A percentile compares a stretch with the other conserved stretches of the same genome.
phyloP scores from a whole-genome alignment of 2,113 vertebrate genomes.

The Periophthalmodon schlosseri region DNA sequence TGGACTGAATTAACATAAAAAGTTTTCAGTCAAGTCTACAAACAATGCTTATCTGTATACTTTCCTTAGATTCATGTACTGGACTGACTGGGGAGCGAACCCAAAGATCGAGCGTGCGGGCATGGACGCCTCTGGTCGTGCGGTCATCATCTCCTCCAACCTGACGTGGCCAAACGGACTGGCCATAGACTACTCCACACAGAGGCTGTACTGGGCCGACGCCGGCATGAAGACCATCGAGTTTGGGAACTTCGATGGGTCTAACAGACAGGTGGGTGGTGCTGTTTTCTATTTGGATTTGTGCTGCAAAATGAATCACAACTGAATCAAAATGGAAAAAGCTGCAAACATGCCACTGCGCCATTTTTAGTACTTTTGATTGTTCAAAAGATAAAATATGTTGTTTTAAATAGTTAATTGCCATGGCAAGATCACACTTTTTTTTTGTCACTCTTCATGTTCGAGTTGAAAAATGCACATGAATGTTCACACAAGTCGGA shows the following conservation, averaged over 20 bases:
- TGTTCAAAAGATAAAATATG: too few species aligned
- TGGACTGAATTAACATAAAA: too few species aligned
- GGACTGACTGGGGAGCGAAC: constrained; percentile 98
- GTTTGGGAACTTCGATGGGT: constrained; percentile 90
- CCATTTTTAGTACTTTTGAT: too few species aligned
- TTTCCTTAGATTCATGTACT: constrained; percentile 91
- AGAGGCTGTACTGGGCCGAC: constrained; percentile 95
- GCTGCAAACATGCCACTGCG: too few species aligned
- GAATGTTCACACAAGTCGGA: too few species aligned
- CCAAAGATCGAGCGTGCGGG: constrained; percentile 97
- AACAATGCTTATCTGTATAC: not conserved
- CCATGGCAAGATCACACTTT: too few species aligned
- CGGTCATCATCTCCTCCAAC: constrained; percentile 94
- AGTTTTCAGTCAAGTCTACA: not conserved
- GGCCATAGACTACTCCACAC: constrained; percentile 92
- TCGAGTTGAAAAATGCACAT: too few species aligned
- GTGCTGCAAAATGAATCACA: too few species aligned
- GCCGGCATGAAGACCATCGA: constrained; percentile 98
- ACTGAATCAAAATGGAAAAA: not conserved
- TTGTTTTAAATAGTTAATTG: too few species aligned
- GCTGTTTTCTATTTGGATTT: too few species aligned
- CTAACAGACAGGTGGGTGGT: constrained; percentile 84
- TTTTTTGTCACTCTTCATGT: too few species aligned
- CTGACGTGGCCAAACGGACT: constrained; percentile 97
- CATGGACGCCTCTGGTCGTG: constrained; percentile 92